Evolutionary conservation across 1,140 invertebrate species (phyloP).

Genomic region (Pogonognathellus flavescens): DNA sequence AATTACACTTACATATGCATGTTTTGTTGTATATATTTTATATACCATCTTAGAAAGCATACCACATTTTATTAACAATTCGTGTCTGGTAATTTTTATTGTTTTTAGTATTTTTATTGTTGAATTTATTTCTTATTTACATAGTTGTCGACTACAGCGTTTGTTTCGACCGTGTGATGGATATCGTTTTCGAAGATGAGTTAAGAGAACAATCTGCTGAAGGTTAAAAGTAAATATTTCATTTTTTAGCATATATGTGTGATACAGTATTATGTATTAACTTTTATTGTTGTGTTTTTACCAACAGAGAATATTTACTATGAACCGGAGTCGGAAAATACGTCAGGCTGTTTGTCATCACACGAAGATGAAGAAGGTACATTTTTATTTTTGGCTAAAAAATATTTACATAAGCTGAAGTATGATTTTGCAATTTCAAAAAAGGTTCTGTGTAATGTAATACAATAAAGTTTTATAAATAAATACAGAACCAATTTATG

Average conservation of each 20-base stretch:
- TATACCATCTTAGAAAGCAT: no score
- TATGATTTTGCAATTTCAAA: no score
- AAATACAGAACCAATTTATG: constrained; percentile 23
- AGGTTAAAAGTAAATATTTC: neutral
- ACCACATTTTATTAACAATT: no score
- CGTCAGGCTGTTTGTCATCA: neutral
- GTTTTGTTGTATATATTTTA: no score
- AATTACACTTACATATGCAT: neutral
- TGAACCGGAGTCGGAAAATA: neutral
- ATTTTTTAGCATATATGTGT: neutral
- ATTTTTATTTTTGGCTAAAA: neutral
- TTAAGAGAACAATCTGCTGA: neutral
- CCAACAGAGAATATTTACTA: neutral
- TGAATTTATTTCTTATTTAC: neutral
- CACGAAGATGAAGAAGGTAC: neutral
- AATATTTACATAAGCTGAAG: no score
- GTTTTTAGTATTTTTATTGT: no score
- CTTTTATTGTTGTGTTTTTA: neutral
- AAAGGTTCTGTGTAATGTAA: neutral
- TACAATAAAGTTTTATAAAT: neutral
- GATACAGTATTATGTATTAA: neutral
- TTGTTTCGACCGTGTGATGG: constrained; percentile 10
- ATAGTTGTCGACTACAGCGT: neutral
- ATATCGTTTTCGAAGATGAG: constrained; percentile 22
- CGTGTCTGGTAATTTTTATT: no score